Percentiles rank a stretch among this genome's conserved stretches.
Evolutionary conservation across 2,888 invertebrate genomes (phyloP).

Genomic region (Tryphoninae sp.): DNA sequence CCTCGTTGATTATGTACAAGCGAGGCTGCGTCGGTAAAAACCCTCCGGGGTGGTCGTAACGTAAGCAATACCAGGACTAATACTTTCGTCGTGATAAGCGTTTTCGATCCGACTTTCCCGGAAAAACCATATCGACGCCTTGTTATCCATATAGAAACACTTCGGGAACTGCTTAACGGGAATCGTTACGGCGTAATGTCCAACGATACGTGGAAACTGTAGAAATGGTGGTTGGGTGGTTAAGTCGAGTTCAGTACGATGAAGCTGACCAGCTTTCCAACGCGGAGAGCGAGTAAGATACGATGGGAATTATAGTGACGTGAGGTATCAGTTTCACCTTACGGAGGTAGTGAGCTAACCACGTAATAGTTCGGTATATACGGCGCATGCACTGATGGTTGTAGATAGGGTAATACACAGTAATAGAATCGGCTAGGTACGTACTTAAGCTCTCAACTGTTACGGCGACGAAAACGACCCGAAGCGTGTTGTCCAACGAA

Average conservation of each 20-base stretch:
- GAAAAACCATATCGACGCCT: constrained; percentile 49
- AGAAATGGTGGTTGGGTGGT: constrained; percentile 20
- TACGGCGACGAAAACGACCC: constrained; percentile 44
- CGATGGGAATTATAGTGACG: constrained; percentile 12
- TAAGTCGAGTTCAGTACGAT: constrained; percentile 13
- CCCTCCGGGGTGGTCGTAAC: neutral
- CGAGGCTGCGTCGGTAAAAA: neutral
- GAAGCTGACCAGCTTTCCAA: constrained; percentile 21
- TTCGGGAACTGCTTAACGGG: constrained; percentile 29
- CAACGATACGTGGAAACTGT: constrained; percentile 48
- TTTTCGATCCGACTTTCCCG: constrained; percentile 48
- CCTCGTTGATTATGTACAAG: no score
- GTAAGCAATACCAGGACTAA: neutral
- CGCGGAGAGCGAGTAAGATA: neutral
- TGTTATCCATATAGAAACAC: constrained; percentile 40
- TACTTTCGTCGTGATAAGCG: constrained; percentile 24
- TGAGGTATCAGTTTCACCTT: constrained; percentile 32
- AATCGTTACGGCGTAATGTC: constrained; percentile 27
- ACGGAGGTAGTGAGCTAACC: neutral
- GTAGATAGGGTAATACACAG: constrained; percentile 36
- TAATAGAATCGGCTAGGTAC: constrained; percentile 35
- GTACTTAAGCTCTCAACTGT: constrained; percentile 49
- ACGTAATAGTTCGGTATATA: neutral
- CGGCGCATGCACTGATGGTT: neutral
- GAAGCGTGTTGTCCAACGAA: constrained; percentile 41